Percentiles rank a stretch among this genome's conserved stretches.
Conservation (phyloP, 30 jellyfish, hydroid and myxozoan genomes). For the Hydractinia symbiolongicarpus region DNA sequence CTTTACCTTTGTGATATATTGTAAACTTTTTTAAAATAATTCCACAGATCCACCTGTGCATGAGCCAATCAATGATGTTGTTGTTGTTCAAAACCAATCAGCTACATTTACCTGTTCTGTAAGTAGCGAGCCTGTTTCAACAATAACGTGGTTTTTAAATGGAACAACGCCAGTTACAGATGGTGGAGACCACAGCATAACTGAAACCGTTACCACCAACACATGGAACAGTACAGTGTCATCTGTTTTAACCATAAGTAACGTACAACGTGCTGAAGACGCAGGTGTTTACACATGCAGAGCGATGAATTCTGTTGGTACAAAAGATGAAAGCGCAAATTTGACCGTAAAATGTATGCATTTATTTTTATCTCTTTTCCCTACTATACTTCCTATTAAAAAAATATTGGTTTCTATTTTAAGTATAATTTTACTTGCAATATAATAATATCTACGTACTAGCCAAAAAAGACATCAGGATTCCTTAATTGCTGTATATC, state of each 20-base stretch:
- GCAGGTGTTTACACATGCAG: slow-evolving; percentile 10
- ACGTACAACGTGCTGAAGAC: slow-evolving; percentile 1
- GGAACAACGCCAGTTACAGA: background rate
- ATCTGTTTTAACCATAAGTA: background rate
- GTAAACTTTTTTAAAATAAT: too few relatives aligned
- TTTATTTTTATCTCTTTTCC: background rate
- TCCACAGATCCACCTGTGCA: slow-evolving; percentile 1
- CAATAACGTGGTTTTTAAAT: background rate
- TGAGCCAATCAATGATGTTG: background rate
- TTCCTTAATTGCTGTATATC: too few relatives aligned
- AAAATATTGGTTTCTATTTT: too few relatives aligned
- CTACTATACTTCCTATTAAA: background rate
- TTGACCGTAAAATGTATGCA: background rate
- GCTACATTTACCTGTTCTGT: background rate
- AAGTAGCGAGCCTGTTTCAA: background rate
- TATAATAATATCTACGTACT: too few relatives aligned
- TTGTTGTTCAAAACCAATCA: background rate
- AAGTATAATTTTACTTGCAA: too few relatives aligned
- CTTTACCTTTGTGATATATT: too few relatives aligned
- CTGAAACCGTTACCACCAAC: background rate
- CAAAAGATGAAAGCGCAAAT: background rate
- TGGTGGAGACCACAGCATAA: background rate
- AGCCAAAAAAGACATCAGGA: too few relatives aligned
- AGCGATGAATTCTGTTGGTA: slow-evolving; percentile 2
- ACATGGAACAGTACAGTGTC: slow-evolving; percentile 9